These are phyloP conservation scores for Parus major DNA, from an alignment of 2,113 vertebrate species.

Conservation along the genomic window DNA sequence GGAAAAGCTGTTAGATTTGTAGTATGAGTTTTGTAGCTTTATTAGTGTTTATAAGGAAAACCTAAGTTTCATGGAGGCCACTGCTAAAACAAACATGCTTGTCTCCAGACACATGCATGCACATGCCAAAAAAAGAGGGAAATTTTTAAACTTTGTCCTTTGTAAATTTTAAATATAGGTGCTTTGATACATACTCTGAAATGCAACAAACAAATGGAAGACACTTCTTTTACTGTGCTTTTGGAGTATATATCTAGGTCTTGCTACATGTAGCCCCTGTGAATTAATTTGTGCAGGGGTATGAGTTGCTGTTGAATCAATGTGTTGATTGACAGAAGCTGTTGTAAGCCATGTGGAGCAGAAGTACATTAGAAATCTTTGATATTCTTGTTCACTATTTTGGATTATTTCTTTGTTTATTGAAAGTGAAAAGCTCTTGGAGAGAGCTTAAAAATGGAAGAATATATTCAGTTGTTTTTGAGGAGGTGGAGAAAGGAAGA, in stretches of 20 bases:
- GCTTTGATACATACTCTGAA: neutral
- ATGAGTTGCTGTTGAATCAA: neutral
- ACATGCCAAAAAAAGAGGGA: neutral
- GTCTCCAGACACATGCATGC: neutral
- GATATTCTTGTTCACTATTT: neutral
- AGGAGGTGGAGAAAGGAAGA: neutral
- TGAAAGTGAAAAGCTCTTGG: neutral
- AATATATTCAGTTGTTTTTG: neutral
- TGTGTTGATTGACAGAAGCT: neutral
- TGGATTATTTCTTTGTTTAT: neutral
- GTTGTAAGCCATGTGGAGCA: neutral
- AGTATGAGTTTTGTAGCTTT: neutral
- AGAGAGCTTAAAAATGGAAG: neutral
- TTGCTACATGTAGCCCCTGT: neutral
- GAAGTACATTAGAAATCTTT: neutral
- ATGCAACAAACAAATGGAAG: neutral
- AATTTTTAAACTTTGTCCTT: neutral
- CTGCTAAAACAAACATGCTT: neutral
- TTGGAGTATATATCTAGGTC: neutral
- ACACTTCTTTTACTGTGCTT: neutral
- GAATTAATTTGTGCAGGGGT: neutral
- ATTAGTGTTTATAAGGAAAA: neutral
- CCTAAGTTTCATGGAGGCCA: neutral
- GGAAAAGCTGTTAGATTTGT: neutral
- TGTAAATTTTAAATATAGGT: neutral